A percentile compares a stretch with the other conserved stretches of the same genome.
phyloP scores from a whole-genome alignment of 2,888 invertebrate genomes.

The Drosophila demipolita region DNA sequence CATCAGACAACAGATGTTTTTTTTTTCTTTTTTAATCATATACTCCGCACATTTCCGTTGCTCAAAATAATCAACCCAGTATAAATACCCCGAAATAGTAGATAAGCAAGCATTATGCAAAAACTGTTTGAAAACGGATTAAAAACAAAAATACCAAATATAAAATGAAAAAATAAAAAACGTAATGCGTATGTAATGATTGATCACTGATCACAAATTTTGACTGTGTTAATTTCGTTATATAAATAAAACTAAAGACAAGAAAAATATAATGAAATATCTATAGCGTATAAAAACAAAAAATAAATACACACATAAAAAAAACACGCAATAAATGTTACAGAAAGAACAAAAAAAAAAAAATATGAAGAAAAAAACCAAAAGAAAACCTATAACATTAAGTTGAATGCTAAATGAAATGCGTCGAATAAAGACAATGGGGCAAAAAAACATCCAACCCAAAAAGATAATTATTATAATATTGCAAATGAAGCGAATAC shows the following conservation, averaged over 20 bases:
- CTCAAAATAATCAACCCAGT: slow-evolving; percentile 56
- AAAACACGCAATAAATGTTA: slow-evolving; percentile 77
- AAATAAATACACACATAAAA: slow-evolving; percentile 65
- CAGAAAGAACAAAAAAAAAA: slow-evolving; percentile 59
- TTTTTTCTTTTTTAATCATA: slow-evolving; percentile 14
- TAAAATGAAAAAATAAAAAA: slow-evolving; percentile 49
- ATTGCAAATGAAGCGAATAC: slow-evolving; percentile 80
- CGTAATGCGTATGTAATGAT: slow-evolving; percentile 82
- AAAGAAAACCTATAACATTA: slow-evolving; percentile 72
- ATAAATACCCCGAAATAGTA: slow-evolving; percentile 49
- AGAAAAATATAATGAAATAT: slow-evolving; percentile 68
- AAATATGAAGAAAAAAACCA: slow-evolving; percentile 46
- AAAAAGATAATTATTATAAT: slow-evolving; percentile 77
- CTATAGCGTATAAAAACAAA: slow-evolving; percentile 70
- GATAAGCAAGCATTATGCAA: slow-evolving; percentile 60
- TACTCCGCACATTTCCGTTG: slow-evolving; percentile 60
- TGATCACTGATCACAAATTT: slow-evolving; percentile 85
- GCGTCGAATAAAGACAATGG: slow-evolving; percentile 52
- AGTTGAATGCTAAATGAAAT: slow-evolving; percentile 78
- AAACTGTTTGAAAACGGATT: slow-evolving; percentile 55
- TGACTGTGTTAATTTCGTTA: slow-evolving; percentile 85
- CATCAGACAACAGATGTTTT: slow-evolving; percentile 3
- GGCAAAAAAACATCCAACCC: slow-evolving; percentile 59
- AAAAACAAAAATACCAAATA: slow-evolving; percentile 21
- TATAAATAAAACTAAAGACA: slow-evolving; percentile 69